Evolutionary conservation across 2,113 vertebrate species (phyloP).

Genomic region (Odontophorus gujanensis): DNA sequence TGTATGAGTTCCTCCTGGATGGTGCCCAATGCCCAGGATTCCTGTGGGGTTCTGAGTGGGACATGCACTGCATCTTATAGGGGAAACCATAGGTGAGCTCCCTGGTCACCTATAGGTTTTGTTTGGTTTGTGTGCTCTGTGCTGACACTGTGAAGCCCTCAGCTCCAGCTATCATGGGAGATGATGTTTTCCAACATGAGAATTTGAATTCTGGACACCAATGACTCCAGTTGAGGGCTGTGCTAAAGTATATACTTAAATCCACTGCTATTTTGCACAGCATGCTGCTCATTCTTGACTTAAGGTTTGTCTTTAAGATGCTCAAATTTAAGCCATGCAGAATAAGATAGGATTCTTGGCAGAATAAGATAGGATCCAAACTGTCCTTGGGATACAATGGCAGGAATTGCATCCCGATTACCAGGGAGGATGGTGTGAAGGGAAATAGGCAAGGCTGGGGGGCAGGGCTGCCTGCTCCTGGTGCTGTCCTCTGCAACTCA

Average conservation of each 20-base stretch:
- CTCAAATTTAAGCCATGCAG: background rate
- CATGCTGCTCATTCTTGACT: background rate
- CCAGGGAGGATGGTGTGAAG: background rate
- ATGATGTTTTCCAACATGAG: background rate
- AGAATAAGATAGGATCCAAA: background rate
- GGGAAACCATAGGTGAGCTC: rapidly evolving
- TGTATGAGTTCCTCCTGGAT: background rate
- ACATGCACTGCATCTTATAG: too few species aligned
- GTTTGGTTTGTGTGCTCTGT: rapidly evolving
- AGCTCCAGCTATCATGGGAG: background rate
- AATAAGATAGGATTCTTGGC: background rate
- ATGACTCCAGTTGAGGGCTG: background rate
- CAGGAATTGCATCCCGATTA: background rate
- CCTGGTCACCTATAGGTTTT: background rate
- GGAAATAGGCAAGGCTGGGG: background rate
- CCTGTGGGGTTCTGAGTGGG: rapidly evolving
- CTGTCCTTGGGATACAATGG: background rate
- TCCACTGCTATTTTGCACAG: background rate
- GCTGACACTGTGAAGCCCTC: background rate
- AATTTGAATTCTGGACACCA: background rate
- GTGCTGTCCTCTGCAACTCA: background rate
- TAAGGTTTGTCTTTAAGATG: background rate
- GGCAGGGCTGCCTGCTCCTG: background rate
- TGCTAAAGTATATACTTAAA: background rate
- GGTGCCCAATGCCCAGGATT: rapidly evolving